Conservation (phyloP, 2,797 vertebrate species). For the Melanotaenia maccullochi region DNA sequence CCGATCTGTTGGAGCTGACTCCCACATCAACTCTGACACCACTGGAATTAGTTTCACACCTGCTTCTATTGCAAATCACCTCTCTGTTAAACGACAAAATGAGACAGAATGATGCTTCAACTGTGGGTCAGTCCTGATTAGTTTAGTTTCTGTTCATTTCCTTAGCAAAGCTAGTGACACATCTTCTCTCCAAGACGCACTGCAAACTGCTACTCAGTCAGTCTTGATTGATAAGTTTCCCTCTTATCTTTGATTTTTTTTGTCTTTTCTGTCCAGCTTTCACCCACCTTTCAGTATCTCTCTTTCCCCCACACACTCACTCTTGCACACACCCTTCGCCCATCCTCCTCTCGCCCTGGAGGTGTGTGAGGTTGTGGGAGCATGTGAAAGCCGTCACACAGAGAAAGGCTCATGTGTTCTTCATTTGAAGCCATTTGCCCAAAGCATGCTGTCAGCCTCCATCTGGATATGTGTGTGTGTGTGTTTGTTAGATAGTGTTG, state of each 20-base stretch:
- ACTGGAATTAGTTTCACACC: conserved; percentile 22
- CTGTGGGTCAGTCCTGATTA: background rate
- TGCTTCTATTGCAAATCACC: conserved; percentile 29
- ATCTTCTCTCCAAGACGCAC: background rate
- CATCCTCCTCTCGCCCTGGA: conserved; percentile 51
- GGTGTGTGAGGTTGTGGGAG: conserved; percentile 72
- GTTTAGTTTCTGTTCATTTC: conserved; percentile 3
- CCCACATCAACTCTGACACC: conserved; percentile 14
- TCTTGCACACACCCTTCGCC: conserved; percentile 20
- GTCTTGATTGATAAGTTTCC: background rate
- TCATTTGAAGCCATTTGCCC: conserved; percentile 81
- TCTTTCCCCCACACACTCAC: background rate
- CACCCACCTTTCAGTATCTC: conserved; percentile 6
- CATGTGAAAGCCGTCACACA: conserved; percentile 81
- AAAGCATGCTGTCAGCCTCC: conserved; percentile 81
- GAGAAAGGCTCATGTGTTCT: conserved; percentile 76
- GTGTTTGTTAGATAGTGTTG: conserved; percentile 40
- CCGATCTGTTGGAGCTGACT: background rate
- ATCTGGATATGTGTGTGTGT: conserved; percentile 70
- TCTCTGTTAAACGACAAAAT: conserved; percentile 8
- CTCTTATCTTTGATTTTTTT: background rate
- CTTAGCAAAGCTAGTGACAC: background rate
- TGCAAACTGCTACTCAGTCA: background rate
- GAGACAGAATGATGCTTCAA: background rate
- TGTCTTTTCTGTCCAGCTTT: background rate